Base-by-base conservation (phyloP, 2,113 vertebrate genomes). In the Clarias batrachus region DNA sequence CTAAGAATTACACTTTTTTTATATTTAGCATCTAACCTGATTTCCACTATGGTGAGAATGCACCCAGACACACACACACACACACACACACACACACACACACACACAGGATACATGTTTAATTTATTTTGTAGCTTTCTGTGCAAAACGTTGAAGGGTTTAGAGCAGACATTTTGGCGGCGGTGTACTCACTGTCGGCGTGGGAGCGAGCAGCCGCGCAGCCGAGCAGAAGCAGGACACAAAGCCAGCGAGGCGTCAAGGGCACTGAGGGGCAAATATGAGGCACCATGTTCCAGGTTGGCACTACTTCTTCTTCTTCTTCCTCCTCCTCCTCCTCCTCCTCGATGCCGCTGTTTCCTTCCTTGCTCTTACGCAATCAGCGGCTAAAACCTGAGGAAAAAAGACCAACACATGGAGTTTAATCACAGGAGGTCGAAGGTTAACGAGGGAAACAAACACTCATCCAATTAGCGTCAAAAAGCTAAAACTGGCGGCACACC, bases 281-380 rank as follows among this genome's bases (percentile, higher is more conserved):
- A 95, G 95, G 96, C 96, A 96, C 96, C 97, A 98, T 98, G 95
- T 96, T 97, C 95, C 95, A 94, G 94, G 94, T 92, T 11, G 93
- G 95, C 95, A 93, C 94, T 80, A 21, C 57, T 56, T 62, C 30
- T 89, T 62, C 78, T 13, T 80, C 27, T 94, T 82, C 14, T 92
- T 92, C 93, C 94, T 94, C 94, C 94, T 94, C 33, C 33, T 41
- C 91, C 94, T 81, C 57, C 93, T 92, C 93, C 94, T 94, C 94
- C 94, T 94, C 91, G 88, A 93, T 93, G 93, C 93, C 91, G 91
- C 89, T 88, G 92, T 93, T 91, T 92, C 88, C 91, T 91, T 93
- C 92, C 92, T 59, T 91, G 90, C 92, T 91, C 90, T 94, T 92
- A 94, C 91, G 92, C 93, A 93, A 95, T 96, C 95, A 95, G 94